phyloP scores from a whole-genome alignment of 2,113 vertebrate species.

The Platysteira castanea region DNA sequence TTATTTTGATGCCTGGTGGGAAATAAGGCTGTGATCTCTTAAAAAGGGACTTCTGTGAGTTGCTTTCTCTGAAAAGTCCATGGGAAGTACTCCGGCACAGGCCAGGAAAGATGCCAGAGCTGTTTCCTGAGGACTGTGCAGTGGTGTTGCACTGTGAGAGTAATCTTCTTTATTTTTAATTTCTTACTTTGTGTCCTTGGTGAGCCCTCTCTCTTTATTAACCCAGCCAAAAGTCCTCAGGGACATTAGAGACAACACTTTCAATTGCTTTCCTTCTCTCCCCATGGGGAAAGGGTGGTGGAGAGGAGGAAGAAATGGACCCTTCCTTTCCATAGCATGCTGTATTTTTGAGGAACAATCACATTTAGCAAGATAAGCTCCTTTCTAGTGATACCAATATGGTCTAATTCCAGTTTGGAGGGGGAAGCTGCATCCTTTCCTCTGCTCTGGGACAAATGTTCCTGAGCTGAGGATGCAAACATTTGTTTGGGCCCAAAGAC shows the following conservation, averaged over 20 bases:
- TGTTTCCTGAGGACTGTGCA: neutral
- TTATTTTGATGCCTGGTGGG: constrained; percentile 27
- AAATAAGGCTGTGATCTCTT: neutral
- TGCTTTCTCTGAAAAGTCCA: neutral
- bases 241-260: neutral
- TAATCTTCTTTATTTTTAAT: neutral
- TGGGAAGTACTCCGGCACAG: neutral
- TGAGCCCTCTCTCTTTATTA: neutral
- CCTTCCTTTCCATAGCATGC: neutral
- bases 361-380: neutral
- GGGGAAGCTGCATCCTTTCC: neutral
- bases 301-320: neutral
- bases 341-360: neutral
- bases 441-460: neutral
- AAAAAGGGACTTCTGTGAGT: neutral
- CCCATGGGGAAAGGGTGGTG: neutral
- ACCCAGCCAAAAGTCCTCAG: neutral
- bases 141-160: neutral
- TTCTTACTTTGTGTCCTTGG: neutral
- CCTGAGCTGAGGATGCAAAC: neutral
- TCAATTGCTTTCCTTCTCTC: neutral
- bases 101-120: neutral
- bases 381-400: neutral
- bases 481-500: neutral
- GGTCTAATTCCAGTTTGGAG: neutral